Conservation (phyloP, 2,113 vertebrate species). For the Festucalex cinctus region DNA sequence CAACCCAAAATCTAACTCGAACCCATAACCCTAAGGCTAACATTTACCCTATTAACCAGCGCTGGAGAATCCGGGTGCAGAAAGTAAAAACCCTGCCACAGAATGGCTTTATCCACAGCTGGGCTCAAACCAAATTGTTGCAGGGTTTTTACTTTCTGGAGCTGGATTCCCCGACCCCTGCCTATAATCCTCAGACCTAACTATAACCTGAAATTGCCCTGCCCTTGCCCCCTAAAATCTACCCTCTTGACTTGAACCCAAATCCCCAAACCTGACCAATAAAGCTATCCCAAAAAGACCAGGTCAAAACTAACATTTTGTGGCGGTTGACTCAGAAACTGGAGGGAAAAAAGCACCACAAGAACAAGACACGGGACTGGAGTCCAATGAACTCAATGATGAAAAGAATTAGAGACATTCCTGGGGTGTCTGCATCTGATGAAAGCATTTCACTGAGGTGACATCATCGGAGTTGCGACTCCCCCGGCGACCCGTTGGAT, state of each 20-base stretch:
- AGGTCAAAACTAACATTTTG: background rate
- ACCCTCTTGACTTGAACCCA: too few relatives aligned
- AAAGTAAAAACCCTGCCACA: too few relatives aligned
- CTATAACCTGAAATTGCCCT: background rate
- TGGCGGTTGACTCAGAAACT: background rate
- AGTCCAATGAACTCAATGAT: slow-evolving; percentile 50
- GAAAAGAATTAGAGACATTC: slow-evolving; percentile 51
- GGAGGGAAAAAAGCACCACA: slow-evolving; percentile 1
- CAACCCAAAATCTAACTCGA: background rate
- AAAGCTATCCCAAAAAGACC: background rate
- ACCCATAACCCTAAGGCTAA: too few relatives aligned
- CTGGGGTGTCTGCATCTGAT: slow-evolving; percentile 48
- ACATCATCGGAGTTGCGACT: slow-evolving; percentile 54
- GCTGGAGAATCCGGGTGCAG: too few relatives aligned
- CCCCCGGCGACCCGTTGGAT: slow-evolving; percentile 36
- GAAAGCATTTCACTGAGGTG: slow-evolving; percentile 61
- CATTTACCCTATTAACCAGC: too few relatives aligned
- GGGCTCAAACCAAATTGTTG: too few relatives aligned
- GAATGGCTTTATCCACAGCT: too few relatives aligned
- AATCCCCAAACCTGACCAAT: background rate
- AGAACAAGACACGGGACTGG: slow-evolving; percentile 21
- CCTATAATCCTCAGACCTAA: background rate
- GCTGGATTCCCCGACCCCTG: too few relatives aligned
- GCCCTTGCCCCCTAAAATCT: too few relatives aligned
- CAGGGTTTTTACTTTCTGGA: too few relatives aligned